Evolutionary conservation across 2,797 vertebrate genomes (phyloP).

Genomic region (Melopsittacus undulatus): DNA sequence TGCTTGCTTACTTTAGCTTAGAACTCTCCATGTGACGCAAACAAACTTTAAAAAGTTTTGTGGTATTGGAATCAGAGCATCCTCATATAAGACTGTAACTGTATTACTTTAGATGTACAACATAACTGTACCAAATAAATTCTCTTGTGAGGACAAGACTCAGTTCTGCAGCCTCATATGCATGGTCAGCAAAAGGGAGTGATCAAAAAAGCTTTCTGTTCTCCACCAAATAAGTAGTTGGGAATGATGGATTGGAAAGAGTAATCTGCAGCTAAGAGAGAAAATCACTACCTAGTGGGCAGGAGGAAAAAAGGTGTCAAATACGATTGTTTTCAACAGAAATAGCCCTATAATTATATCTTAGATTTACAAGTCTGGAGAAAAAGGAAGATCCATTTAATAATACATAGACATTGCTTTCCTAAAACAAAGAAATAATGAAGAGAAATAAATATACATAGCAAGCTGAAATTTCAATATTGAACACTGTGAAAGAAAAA

Average conservation of each 20-base stretch:
- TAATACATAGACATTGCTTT: not conserved
- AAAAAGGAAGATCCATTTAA: not conserved
- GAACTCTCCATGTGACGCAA: not conserved
- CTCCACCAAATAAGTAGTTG: conserved; percentile 63
- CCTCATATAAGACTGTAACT: not conserved
- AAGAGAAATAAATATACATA: not conserved
- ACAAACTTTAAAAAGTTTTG: not conserved
- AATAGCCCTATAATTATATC: not conserved
- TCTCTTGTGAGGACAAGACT: not conserved
- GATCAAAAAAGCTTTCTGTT: conserved; percentile 28
- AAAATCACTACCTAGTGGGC: conserved; percentile 28
- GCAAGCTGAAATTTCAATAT: not conserved
- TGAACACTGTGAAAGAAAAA: not conserved
- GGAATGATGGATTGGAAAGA: conserved; percentile 19
- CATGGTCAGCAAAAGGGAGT: conserved; percentile 8
- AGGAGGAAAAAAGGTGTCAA: conserved; percentile 39
- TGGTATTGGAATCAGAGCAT: conserved; percentile 12
- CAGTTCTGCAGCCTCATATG: not conserved
- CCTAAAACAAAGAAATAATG: not conserved
- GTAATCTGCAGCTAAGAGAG: conserved; percentile 6
- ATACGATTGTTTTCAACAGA: not conserved
- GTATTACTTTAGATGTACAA: not conserved
- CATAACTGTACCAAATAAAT: not conserved
- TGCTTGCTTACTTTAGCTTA: not conserved
- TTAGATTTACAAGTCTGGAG: not conserved